A percentile compares a stretch with the other conserved stretches of the same genome.
These are phyloP conservation scores for Trematomus loennbergii DNA, from an alignment of 2,113 vertebrate species.

Conservation along the genomic window DNA sequence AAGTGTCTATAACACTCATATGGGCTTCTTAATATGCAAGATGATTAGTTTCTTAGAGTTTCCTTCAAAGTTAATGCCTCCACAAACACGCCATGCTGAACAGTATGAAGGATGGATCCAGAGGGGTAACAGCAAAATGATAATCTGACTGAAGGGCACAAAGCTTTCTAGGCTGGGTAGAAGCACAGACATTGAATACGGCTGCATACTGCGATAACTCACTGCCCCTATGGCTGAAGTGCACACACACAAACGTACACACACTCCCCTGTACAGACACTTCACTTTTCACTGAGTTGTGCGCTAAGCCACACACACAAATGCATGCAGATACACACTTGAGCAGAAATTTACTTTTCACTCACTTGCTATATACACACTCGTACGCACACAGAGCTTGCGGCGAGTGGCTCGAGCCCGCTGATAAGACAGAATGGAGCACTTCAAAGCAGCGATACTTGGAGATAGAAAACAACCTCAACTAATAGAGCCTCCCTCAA, in stretches of 20 bases:
- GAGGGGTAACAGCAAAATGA: slow-evolving; percentile 59
- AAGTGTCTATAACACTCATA: slow-evolving; percentile 5
- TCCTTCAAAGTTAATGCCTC: slow-evolving; percentile 36
- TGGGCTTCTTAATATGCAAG: slow-evolving; percentile 30
- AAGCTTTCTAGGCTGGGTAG: slow-evolving; percentile 66
- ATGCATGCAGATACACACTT: slow-evolving; percentile 10
- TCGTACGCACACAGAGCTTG: slow-evolving; percentile 42
- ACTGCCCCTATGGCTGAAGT: slow-evolving; percentile 68
- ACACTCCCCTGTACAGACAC: slow-evolving; percentile 12
- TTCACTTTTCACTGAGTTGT: no score
- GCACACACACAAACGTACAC: slow-evolving; percentile 3
- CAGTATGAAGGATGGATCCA: slow-evolving; percentile 13
- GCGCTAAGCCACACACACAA: slow-evolving; percentile 3
- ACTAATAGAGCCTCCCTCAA: slow-evolving; percentile 68
- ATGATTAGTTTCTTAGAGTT: slow-evolving; percentile 35
- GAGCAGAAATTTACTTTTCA: slow-evolving; percentile 37
- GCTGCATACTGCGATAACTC: slow-evolving; percentile 76
- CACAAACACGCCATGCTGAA: slow-evolving; percentile 14
- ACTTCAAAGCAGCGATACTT: slow-evolving; percentile 79
- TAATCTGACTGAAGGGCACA: slow-evolving; percentile 64
- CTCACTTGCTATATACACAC: slow-evolving; percentile 30
- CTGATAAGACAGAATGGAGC: slow-evolving; percentile 78
- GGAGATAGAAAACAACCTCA: slow-evolving; percentile 73
- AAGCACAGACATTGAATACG: slow-evolving; percentile 60
- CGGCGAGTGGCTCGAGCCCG: slow-evolving; percentile 67